These are phyloP conservation scores for Sterrhoptilus dennistouni DNA, from an alignment of 2,113 vertebrate species.

Conservation along the genomic window DNA sequence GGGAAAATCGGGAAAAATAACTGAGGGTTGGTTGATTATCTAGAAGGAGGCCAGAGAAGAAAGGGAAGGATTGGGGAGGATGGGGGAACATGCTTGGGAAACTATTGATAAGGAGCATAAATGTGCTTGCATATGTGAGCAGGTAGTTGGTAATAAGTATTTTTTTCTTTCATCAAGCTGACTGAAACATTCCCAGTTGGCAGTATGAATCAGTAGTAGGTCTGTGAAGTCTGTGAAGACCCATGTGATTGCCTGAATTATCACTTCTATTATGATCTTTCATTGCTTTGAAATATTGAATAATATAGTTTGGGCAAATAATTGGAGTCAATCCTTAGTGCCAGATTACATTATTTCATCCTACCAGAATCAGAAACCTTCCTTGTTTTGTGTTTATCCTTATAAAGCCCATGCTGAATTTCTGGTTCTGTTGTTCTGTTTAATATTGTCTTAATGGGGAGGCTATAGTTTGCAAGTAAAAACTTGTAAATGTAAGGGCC, in stretches of 20 bases:
- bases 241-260: background rate
- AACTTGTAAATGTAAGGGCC: background rate
- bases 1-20: background rate
- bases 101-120: background rate
- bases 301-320: background rate
- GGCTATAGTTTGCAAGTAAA: background rate
- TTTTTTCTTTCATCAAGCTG: background rate
- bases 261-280: background rate
- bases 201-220: background rate
- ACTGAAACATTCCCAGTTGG: background rate
- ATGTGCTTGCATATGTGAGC: background rate
- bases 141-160: background rate
- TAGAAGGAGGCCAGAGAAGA: background rate
- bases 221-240: background rate
- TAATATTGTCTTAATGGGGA: background rate
- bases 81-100: background rate
- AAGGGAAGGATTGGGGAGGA: background rate
- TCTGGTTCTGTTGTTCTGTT: background rate
- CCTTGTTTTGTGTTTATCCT: background rate
- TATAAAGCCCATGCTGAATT: background rate
- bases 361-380: background rate
- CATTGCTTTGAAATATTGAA: background rate
- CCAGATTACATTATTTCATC: background rate
- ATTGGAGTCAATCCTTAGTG: background rate
- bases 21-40: background rate